phyloP scores from a whole-genome alignment of 2,797 vertebrate species.

The Ara ararauna region DNA sequence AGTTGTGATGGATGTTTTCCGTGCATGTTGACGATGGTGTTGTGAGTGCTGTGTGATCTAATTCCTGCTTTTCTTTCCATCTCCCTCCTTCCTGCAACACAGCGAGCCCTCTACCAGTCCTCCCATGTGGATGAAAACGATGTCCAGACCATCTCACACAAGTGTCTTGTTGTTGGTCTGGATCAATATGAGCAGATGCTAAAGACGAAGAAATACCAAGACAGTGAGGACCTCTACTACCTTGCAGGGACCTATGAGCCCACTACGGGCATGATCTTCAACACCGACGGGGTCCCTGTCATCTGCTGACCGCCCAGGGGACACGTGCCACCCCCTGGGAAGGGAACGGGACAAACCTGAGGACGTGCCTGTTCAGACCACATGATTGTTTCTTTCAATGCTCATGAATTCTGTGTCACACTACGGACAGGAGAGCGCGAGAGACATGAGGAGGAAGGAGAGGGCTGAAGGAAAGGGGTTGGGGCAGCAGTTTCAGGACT shows the following conservation, averaged over 20 bases:
- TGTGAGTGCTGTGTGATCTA: background rate
- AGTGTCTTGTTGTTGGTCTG: conserved; percentile 96
- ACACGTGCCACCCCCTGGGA: conserved; percentile 15
- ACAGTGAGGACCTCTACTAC: conserved; percentile 99
- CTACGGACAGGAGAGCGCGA: conserved; percentile 56
- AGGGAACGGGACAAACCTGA: conserved; percentile 40
- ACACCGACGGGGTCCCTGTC: conserved; percentile 95
- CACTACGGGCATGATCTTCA: conserved; percentile 99
- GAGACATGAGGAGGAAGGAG: conserved; percentile 57
- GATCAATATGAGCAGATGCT: conserved; percentile 98
- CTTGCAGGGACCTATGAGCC: conserved; percentile 98
- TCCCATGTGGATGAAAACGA: conserved; percentile 98
- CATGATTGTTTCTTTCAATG: conserved; percentile 77
- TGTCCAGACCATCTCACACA: conserved; percentile 99
- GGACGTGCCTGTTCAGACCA: conserved; percentile 74
- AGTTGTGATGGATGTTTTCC: background rate
- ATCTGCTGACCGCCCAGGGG: conserved; percentile 85
- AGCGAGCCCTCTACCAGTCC: conserved; percentile 98
- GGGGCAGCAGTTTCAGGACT: conserved; percentile 33
- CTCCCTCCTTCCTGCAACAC: background rate
- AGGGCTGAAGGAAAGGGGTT: conserved; percentile 47
- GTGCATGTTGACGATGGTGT: background rate
- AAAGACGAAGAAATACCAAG: conserved; percentile 96
- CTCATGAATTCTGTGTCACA: conserved; percentile 60
- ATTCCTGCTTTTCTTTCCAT: background rate